Conservation (phyloP, 1,140 invertebrate genomes). For the Diabrotica undecimpunctata region DNA sequence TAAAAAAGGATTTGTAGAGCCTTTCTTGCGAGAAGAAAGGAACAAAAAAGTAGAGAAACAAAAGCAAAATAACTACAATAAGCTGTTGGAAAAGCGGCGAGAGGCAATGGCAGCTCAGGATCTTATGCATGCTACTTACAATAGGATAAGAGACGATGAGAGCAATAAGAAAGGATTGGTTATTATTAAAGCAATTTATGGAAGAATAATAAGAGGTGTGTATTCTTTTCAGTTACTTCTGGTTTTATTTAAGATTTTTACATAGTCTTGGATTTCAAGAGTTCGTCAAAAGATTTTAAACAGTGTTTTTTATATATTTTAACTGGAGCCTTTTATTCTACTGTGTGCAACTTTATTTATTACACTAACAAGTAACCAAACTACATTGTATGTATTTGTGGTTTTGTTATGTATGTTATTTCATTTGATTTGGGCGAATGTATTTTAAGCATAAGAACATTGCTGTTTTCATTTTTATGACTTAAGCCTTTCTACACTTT, state of each 20-base stretch:
- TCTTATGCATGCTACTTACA: slow-evolving; percentile 82
- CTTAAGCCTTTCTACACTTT: too few species aligned
- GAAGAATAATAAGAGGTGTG: slow-evolving; percentile 49
- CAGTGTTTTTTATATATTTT: too few species aligned
- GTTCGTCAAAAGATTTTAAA: too few species aligned
- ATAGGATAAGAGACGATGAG: slow-evolving; percentile 72
- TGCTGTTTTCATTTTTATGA: too few species aligned
- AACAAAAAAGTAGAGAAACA: slow-evolving; percentile 72
- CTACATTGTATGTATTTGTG: too few species aligned
- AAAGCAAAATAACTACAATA: slow-evolving; percentile 68
- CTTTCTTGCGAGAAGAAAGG: slow-evolving; percentile 74
- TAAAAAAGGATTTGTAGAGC: slow-evolving; percentile 84
- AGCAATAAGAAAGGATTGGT: slow-evolving; percentile 76
- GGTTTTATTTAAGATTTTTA: not conserved
- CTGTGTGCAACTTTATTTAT: too few species aligned
- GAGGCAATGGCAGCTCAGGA: slow-evolving; percentile 83
- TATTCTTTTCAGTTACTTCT: not conserved
- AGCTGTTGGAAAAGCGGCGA: slow-evolving; percentile 71
- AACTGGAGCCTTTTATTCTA: too few species aligned
- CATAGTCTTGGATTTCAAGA: too few species aligned
- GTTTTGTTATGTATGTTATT: too few species aligned
- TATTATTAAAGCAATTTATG: slow-evolving; percentile 83
- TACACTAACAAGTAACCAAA: too few species aligned
- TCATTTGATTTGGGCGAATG: too few species aligned
- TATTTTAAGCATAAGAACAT: too few species aligned